Evolutionary conservation across 37 sponge, comb jelly and placozoan species (phyloP).

Genomic region (Halichondria panicea): DNA sequence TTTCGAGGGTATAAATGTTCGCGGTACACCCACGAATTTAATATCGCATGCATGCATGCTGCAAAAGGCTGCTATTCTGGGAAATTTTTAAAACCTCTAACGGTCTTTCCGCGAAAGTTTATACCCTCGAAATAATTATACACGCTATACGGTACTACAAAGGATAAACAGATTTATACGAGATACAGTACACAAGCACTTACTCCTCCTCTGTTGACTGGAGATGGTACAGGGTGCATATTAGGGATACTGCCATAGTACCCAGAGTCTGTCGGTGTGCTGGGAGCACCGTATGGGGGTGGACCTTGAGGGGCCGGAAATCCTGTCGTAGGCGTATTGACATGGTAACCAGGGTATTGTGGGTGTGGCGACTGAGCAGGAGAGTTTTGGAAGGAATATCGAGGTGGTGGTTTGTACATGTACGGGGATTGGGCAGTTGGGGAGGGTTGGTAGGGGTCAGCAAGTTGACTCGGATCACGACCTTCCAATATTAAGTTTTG

Average conservation of each 20-base stretch:
- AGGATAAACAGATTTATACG: no score
- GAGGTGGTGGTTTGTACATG: constrained; percentile 33
- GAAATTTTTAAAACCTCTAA: no score
- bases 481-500: constrained; percentile 30
- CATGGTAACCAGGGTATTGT: not conserved
- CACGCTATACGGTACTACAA: no score
- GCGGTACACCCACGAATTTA: no score
- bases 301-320: constrained; percentile 12
- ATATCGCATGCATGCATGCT: no score
- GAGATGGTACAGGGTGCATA: constrained; percentile 22
- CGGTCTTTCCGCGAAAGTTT: no score
- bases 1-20: no score
- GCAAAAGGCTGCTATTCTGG: no score
- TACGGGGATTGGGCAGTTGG: constrained; percentile 3
- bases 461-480: not conserved
- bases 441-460: not conserved
- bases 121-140: no score
- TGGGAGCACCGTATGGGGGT: constrained; percentile 35
- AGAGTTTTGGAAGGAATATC: constrained; percentile 33
- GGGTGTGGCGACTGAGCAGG: constrained; percentile 37
- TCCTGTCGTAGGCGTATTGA: constrained; percentile 6
- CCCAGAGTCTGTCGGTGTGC: constrained; percentile 41
- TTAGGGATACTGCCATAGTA: constrained; percentile 40
- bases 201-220: constrained; percentile 16
- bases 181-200: not conserved